A percentile compares a stretch with the other conserved stretches of the same genome.
Conservation (phyloP, 2,113 vertebrate genomes). For the Ameiurus melas region DNA sequence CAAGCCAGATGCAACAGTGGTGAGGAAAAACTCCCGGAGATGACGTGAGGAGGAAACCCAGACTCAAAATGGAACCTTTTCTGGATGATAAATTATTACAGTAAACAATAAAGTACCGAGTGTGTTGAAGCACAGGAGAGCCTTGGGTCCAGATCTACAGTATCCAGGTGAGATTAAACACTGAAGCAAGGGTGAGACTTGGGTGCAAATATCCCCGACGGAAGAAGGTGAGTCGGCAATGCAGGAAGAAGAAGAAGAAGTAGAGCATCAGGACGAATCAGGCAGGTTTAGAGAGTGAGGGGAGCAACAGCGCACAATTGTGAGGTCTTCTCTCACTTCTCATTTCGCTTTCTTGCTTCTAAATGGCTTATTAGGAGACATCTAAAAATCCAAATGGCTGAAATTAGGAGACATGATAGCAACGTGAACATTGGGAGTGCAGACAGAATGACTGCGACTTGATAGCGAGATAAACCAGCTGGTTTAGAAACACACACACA, state of each 20-base stretch:
- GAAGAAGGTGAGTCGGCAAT: background rate
- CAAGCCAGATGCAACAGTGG: background rate
- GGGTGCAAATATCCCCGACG: background rate
- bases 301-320: background rate
- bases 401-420: background rate
- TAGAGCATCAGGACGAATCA: too few relatives aligned
- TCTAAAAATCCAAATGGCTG: background rate
- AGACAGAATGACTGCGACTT: background rate
- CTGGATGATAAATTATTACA: background rate
- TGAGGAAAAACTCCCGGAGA: background rate
- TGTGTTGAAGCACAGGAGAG: background rate
- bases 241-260: background rate
- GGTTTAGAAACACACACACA: background rate
- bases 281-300: too few relatives aligned
- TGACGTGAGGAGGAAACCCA: background rate
- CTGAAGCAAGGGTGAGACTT: background rate
- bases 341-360: background rate
- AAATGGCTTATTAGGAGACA: background rate
- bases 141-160: background rate
- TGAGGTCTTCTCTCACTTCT: background rate
- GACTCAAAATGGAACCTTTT: background rate
- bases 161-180: background rate
- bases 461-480: background rate
- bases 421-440: background rate
- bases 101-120: background rate